phyloP scores from a whole-genome alignment of 2,888 invertebrate genomes.

The Pyralis farinalis region DNA sequence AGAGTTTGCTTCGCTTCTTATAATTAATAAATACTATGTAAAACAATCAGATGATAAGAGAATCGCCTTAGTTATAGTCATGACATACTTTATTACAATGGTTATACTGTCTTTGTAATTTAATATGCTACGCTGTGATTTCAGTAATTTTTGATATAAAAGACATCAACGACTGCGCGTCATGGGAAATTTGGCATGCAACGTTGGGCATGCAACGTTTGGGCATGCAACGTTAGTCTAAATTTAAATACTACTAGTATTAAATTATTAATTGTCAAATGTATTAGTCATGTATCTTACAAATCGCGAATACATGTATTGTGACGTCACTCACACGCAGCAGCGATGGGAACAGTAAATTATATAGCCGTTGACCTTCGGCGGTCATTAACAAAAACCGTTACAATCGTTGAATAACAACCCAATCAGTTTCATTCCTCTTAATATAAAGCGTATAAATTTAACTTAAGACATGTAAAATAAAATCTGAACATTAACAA shows the following conservation, averaged over 20 bases:
- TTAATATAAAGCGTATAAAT: too few species aligned
- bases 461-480: too few species aligned
- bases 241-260: not conserved
- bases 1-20: too few species aligned
- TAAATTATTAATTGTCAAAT: not conserved
- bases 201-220: not conserved
- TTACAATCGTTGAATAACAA: constrained; percentile 1
- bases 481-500: too few species aligned
- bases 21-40: too few species aligned
- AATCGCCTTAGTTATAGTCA: too few species aligned
- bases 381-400: constrained; percentile 12
- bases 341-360: constrained; percentile 24
- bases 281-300: not conserved
- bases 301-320: not conserved
- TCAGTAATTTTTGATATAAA: constrained; percentile 58
- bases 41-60: too few species aligned
- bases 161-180: constrained; percentile 69
- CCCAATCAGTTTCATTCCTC: not conserved
- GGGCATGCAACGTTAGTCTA: not conserved
- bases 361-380: constrained; percentile 28
- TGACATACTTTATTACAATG: too few species aligned
- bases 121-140: too few species aligned
- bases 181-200: not conserved
- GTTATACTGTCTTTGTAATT: too few species aligned
- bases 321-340: constrained; percentile 1